Evolutionary conservation across 2,113 vertebrate species (phyloP), one percentile per base, ranked within the genome.

Genomic region (Odontophorus gujanensis): DNA sequence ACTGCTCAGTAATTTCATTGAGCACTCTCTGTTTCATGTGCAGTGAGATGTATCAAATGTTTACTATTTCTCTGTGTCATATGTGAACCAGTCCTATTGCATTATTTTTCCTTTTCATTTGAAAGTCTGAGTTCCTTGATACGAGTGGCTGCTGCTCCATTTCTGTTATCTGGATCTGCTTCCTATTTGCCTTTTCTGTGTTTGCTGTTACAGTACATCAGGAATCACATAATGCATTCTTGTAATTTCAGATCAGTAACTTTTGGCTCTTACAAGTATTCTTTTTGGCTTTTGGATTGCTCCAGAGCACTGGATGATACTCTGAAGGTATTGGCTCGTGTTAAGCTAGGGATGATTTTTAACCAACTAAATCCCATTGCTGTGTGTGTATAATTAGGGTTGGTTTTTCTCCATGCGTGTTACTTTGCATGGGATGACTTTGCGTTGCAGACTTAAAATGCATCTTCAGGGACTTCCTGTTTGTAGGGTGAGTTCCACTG

Each of bases 381-480:
- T 32, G 80, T 43, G 68, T 69, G 68, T 67, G 68, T 91, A 69
- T 91, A 85, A 87, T 90, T 85, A 85, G 79, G 75, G 55, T 87
- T 91, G 92, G 92, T 80, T 91, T 91, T 95, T 95, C 80, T 82
- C 82, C 14, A 1, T 87, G 6, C 77, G 65, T 19, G 1, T 80
- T 89, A 47, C 92, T 93, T 85, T 87, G 59, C 63, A 85, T 63
- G 92, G 85, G 80, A 45, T 91, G 85, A 93, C 68, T 87, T 85
- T 42, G 67, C 77, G 76, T 48, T 85, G 80, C 92, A 85, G 95
- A 43, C 87, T 93, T 94, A 90, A 94, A 96, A 96, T 83, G 91
- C 93, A 89, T 96, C 91, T 95, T 95, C 94, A 86, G 89, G 84
- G 76, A 93, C 94, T 97, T 96, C 92, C 87, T 95, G 89, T 73